These are phyloP conservation scores for Ramphastos sulfuratus DNA, from an alignment of 2,113 vertebrate genomes.

Conservation along the genomic window DNA sequence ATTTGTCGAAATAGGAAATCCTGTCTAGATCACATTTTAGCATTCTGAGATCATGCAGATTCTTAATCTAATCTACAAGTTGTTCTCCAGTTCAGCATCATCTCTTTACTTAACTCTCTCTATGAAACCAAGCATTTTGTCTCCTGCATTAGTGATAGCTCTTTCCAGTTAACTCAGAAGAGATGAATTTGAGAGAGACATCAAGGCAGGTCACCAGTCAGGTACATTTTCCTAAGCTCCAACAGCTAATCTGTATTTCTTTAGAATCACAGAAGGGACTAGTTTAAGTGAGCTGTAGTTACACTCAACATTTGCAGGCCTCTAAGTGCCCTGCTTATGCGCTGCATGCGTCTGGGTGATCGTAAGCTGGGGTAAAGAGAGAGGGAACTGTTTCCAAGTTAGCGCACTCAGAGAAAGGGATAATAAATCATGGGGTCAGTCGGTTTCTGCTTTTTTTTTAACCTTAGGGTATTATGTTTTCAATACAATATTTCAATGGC, in stretches of 20 bases:
- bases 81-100: neutral
- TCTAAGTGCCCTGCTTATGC: slow-evolving; percentile 10
- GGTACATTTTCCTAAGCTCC: neutral
- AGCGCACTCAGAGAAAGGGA: slow-evolving; percentile 67
- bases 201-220: neutral
- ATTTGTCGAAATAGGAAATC: neutral
- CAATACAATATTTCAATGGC: slow-evolving; percentile 69
- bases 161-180: neutral
- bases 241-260: slow-evolving; percentile 23
- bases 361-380: neutral
- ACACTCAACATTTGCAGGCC: slow-evolving; percentile 23
- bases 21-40: neutral
- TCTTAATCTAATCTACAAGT: neutral
- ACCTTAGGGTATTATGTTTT: slow-evolving; percentile 71
- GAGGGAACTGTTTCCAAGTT: slow-evolving; percentile 58
- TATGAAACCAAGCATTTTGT: neutral
- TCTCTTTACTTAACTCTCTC: neutral
- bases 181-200: neutral
- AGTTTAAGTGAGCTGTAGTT: slow-evolving; percentile 43
- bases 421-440: slow-evolving; percentile 70
- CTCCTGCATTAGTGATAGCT: neutral
- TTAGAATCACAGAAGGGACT: neutral
- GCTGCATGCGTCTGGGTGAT: neutral
- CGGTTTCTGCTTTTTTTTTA: slow-evolving; percentile 58
- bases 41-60: neutral